A percentile compares a stretch with the other conserved stretches of the same genome.
These are phyloP conservation scores for Anadara kagoshimensis DNA, from an alignment of 1,140 invertebrate species.

Conservation along the genomic window DNA sequence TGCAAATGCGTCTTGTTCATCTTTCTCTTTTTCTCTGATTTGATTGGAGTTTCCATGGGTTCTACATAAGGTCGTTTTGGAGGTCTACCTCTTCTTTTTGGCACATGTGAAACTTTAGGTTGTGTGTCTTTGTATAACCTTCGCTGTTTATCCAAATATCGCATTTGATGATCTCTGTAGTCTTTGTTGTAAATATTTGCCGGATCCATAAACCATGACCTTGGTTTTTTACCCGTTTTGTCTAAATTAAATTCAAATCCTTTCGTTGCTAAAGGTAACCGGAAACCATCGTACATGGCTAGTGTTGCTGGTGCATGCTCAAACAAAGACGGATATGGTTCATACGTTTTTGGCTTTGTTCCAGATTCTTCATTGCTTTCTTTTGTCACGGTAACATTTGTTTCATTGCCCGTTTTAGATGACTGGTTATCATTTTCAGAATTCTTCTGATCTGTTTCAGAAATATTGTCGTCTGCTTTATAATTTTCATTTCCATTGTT, in stretches of 20 bases:
- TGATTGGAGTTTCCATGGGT: background rate
- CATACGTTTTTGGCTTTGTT: background rate
- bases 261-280: constrained; percentile 53
- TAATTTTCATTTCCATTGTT: background rate
- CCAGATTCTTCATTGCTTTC: background rate
- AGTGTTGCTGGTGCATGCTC: constrained; percentile 29
- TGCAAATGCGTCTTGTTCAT: background rate
- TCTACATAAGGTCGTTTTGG: no score
- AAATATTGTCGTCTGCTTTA: background rate
- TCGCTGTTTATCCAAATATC: no score
- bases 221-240: constrained; percentile 56
- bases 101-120: no score
- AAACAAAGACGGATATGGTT: background rate
- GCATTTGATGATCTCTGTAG: no score
- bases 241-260: constrained; percentile 58
- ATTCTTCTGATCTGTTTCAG: background rate
- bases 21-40: background rate
- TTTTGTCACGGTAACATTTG: background rate
- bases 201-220: constrained; percentile 58
- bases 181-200: no score
- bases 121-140: no score
- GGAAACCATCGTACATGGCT: constrained; percentile 46
- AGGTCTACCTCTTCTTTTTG: no score
- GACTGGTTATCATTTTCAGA: background rate
- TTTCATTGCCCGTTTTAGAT: background rate